Base-by-base conservation (phyloP, 2,888 invertebrate species). In the Mythimna pallens region DNA sequence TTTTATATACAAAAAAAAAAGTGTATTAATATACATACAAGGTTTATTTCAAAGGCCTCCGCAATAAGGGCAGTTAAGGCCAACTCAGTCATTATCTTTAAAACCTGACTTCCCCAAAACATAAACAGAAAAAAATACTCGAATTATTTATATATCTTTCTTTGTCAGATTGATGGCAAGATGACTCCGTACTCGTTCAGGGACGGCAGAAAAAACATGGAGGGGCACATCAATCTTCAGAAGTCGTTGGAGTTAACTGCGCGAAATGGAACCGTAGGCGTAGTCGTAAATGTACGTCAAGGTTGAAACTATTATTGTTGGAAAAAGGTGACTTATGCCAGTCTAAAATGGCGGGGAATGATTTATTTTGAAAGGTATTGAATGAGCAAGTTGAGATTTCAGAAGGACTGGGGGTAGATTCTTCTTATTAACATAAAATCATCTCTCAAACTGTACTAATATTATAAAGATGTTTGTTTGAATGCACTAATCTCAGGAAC, bases 211-310 rank as follows among this genome's bases (percentile, higher is more conserved):
- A 83, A 84, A 86, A 86, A 79, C 73, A 67, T 64, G 63, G 71
- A 59, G 68, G 34, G 55, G 17, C 64, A 70, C 84, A 85, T 85
- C 82, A 85, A 85, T 85, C 84, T 85, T 86, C 73, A 47, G 10
- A 25, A 76, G 54, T 68, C 69, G 73, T 67, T 50, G 64, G 70
- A 77, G 84, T 76, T 76, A 85, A 85, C 76, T 78, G 70, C 43
- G 64, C 61, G 80, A 70, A 71, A 84, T 83, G 66, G 64, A 71
- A 83, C 65, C 73, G 47, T 50, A 40, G 52, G 63, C 30, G 64
- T 10, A 54, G 52, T 71, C 81, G 79, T 80, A 83, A 69, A 85
- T 85, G 81, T 84, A 55, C 70, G 58, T 57, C 74, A 65, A 68
- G 81, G 57, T 65, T 62, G 65, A 58, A 55, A 17, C 47, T 63